Evolutionary conservation across 2,888 invertebrate genomes (phyloP).

Genomic region (Euzophera pinguis): DNA sequence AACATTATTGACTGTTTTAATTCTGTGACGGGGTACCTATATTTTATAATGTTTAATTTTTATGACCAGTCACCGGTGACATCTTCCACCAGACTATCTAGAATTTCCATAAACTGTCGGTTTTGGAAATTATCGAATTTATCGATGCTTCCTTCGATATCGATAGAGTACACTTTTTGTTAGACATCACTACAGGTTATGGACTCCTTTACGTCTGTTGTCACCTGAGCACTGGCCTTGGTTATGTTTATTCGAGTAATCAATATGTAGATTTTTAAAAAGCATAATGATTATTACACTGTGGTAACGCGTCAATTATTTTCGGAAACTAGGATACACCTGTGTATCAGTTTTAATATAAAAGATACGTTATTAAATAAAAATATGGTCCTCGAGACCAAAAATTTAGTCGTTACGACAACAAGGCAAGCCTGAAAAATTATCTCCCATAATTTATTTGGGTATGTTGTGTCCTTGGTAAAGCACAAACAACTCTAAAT

Average conservation of each 20-base stretch:
- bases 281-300: conserved; percentile 12
- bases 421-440: neutral
- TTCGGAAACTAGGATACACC: conserved; percentile 36
- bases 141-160: neutral
- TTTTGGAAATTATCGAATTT: no score
- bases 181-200: neutral
- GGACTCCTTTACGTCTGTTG: neutral
- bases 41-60: no score
- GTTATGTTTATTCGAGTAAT: neutral
- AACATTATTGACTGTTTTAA: no score
- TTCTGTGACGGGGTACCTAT: no score
- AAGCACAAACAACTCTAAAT: conserved; percentile 40
- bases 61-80: no score
- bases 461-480: conserved; percentile 28
- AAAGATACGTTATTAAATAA: conserved; percentile 15
- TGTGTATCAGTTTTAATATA: conserved; percentile 34
- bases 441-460: neutral
- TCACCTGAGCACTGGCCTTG: conserved; percentile 11
- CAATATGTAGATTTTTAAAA: conserved; percentile 24
- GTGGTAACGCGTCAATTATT: conserved; percentile 5
- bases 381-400: neutral
- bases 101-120: no score
- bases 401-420: neutral
- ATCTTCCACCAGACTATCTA: no score
- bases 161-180: neutral